These are phyloP conservation scores for Eubucco bourcierii DNA, from an alignment of 2,113 vertebrate species.

Conservation along the genomic window DNA sequence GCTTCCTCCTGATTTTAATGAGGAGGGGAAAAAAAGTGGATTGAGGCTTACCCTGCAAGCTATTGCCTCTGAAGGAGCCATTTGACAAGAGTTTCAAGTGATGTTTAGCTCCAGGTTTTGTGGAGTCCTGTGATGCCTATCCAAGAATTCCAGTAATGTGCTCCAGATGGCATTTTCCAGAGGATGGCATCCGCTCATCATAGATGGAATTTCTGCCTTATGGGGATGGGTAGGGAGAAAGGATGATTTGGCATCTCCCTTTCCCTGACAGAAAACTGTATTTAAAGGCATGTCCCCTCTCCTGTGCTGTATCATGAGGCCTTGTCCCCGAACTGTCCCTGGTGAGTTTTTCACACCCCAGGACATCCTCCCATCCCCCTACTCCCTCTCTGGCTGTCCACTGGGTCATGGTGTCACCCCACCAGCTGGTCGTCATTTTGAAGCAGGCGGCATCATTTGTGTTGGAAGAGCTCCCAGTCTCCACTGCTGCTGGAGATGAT, in stretches of 20 bases:
- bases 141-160: slow-evolving; percentile 2
- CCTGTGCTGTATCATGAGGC: accelerated
- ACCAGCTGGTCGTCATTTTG: neutral
- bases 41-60: neutral
- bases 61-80: slow-evolving; percentile 1
- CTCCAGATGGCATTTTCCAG: slow-evolving; percentile 51
- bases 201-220: neutral
- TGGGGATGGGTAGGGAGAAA: neutral
- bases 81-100: slow-evolving; percentile 19
- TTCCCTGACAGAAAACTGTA: neutral
- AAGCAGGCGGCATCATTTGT: neutral
- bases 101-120: slow-evolving; percentile 18
- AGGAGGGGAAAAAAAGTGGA: neutral
- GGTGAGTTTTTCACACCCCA: neutral
- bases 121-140: slow-evolving; percentile 1
- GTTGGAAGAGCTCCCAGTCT: neutral
- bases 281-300: accelerated
- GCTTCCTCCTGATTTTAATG: slow-evolving; percentile 4
- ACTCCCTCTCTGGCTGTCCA: neutral
- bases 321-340: neutral
- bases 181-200: neutral
- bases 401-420: neutral
- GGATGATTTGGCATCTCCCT: neutral
- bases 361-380: neutral
- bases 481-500: neutral